phyloP scores from a whole-genome alignment of 2,113 vertebrate species.

The Circaetus gallicus region DNA sequence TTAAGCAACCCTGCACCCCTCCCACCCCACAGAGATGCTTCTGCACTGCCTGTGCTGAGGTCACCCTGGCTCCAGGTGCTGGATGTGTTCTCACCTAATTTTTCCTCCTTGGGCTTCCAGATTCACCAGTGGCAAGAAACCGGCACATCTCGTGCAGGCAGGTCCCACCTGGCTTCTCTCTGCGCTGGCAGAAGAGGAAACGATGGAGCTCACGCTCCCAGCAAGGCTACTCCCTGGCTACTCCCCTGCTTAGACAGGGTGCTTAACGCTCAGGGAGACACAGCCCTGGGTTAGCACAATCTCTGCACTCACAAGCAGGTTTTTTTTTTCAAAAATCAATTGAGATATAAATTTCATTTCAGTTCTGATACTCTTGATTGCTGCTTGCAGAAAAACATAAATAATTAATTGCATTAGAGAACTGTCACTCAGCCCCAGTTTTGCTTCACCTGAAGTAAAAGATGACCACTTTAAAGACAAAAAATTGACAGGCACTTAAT shows the following conservation, averaged over 20 bases:
- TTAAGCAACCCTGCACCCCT: too few species aligned
- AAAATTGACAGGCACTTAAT: not conserved
- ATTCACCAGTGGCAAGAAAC: accelerated
- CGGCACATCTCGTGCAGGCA: not conserved
- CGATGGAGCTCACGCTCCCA: too few species aligned
- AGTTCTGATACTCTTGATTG: not conserved
- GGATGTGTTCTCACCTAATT: not conserved
- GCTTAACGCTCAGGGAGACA: not conserved
- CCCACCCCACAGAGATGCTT: too few species aligned
- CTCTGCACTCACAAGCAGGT: not conserved
- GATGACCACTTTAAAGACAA: not conserved
- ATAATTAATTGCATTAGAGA: conserved; percentile 8
- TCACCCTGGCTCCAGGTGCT: not conserved
- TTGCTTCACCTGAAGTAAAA: conserved; percentile 8
- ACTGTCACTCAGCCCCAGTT: not conserved
- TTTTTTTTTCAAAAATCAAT: not conserved
- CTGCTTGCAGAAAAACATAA: not conserved
- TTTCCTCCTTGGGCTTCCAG: not conserved
- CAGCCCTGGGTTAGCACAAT: not conserved
- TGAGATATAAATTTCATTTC: not conserved
- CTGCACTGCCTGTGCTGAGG: not conserved
- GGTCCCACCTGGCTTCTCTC: not conserved
- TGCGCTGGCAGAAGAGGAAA: not conserved
- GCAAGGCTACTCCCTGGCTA: accelerated
- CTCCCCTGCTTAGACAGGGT: too few species aligned